Evolutionary conservation across 2,113 vertebrate species (phyloP), one percentile per base, ranked within the genome.

Genomic region (Procavia capensis): DNA sequence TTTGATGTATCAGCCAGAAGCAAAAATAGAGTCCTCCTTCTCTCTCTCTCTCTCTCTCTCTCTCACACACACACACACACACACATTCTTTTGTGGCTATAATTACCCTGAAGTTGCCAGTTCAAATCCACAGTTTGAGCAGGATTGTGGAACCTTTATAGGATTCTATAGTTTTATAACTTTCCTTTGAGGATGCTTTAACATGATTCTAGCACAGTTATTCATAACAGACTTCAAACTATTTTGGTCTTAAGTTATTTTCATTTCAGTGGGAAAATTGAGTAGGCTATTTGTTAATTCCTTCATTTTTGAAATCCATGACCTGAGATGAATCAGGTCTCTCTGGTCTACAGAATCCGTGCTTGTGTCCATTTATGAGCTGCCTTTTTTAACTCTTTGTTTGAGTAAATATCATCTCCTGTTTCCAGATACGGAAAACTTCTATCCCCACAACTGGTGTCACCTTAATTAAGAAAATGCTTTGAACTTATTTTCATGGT

Each of bases 261-360:
- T 86, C 31, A 70, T 87, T 95, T 95, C 64, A 93, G 39, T 59
- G 57, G 89, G 57, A 87, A 93, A 91, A 84, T 39, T 89, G 83
- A 94, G 50, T 93, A 80, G 45, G 50, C 27, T 90, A 84, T 81
- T 97, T 94, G 70, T 80, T 90, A 80, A 93, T 72, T 89, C 63
- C 93, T 87, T 95, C 7, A 0, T 66, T 95, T 94, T 68, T 11
- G 10, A n/a, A 24, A 93, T 75, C 34, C n/a, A 80, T 90, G 47
- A 34, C 59, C 50, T 90, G 47, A 92, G 93, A 89, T n/a, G 50
- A 94, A 29, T 94, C 34, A 92, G 20, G 20, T 95, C 85, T 94
- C 47, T 70, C 59, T 87, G 9, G 25, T 87, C 43, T 87, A 2
- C 29, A 93, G 70, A 70, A 7, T 1, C 10, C 78, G 16, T 76